These are phyloP conservation scores for Synergus umbraculus DNA, from an alignment of 2,888 invertebrate genomes.

Conservation along the genomic window DNA sequence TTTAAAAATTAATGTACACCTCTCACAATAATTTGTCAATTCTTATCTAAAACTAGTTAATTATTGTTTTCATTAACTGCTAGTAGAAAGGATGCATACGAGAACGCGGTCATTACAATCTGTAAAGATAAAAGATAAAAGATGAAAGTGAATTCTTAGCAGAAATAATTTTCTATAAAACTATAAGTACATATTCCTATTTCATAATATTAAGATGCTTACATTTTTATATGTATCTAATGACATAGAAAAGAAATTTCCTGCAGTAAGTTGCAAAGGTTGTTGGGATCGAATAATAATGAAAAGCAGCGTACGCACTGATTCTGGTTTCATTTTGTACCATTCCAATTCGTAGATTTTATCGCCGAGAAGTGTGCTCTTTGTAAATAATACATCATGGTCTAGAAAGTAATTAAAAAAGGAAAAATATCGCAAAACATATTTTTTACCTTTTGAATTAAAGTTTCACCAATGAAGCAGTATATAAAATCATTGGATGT, in stretches of 20 bases:
- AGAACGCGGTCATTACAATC: neutral
- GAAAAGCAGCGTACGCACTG: neutral
- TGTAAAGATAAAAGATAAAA: neutral
- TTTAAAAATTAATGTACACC: too few species aligned
- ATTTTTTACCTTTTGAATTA: neutral
- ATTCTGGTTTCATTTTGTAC: neutral
- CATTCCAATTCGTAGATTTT: neutral
- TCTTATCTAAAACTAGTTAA: too few species aligned
- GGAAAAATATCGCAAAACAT: neutral
- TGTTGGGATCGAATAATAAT: slow-evolving; percentile 8
- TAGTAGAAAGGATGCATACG: neutral
- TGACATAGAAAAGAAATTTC: neutral
- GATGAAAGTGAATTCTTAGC: neutral
- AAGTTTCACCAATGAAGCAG: neutral
- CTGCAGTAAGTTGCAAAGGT: neutral
- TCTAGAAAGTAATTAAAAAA: neutral
- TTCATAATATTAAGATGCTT: neutral
- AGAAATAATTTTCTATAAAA: neutral
- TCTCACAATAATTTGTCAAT: too few species aligned
- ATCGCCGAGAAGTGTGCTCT: neutral
- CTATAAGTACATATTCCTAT: too few species aligned
- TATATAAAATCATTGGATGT: neutral
- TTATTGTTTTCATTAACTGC: neutral
- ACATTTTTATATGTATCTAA: neutral
- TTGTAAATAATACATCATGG: neutral